These are phyloP conservation scores for Macrotis lagotis DNA, from an alignment of 2,113 vertebrate genomes.

Conservation along the genomic window DNA sequence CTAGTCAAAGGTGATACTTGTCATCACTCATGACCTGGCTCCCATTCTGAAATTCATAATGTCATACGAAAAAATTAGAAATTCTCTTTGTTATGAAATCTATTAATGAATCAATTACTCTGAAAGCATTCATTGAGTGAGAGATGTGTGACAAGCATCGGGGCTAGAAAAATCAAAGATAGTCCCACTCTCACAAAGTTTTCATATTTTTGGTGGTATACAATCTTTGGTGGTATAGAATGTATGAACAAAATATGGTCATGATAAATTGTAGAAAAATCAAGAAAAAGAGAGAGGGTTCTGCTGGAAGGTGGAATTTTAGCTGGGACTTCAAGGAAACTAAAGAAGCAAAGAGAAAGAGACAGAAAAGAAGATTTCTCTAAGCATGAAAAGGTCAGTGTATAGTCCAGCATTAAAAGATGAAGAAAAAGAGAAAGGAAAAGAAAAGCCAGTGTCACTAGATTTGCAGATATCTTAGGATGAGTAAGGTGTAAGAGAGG, in stretches of 20 bases:
- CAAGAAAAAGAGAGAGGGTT: neutral
- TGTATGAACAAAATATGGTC: neutral
- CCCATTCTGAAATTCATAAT: neutral
- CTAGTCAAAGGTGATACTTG: neutral
- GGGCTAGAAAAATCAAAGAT: neutral
- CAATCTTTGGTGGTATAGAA: neutral
- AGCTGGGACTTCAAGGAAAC: neutral
- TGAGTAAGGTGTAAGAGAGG: neutral
- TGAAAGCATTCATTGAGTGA: neutral
- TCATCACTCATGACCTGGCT: neutral
- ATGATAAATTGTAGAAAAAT: neutral
- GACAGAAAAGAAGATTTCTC: neutral
- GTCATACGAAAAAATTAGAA: no score
- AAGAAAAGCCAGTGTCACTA: neutral
- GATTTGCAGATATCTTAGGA: neutral
- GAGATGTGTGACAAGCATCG: no score
- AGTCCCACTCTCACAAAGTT: neutral
- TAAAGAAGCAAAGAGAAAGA: neutral
- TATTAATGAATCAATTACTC: neutral
- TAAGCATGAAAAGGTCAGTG: neutral
- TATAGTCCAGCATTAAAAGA: neutral
- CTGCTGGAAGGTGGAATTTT: neutral
- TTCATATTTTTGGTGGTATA: neutral
- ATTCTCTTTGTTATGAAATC: neutral
- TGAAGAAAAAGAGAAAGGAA: neutral